phyloP scores from a whole-genome alignment of 2,888 invertebrate genomes.

The Heliconius ismenius region DNA sequence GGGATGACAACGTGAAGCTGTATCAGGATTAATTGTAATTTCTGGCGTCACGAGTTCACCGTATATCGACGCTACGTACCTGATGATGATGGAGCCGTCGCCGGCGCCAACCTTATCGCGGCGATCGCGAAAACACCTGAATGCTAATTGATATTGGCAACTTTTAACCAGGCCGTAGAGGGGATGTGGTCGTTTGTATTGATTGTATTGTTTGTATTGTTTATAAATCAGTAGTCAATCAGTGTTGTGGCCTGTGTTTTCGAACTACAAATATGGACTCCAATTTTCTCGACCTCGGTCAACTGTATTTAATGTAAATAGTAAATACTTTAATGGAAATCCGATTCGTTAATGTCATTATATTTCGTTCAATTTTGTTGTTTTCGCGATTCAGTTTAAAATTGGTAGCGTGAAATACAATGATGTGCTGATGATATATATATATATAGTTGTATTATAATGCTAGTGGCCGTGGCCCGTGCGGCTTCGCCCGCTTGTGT shows the following conservation, averaged over 20 bases:
- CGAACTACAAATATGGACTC: slow-evolving; percentile 18
- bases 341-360: slow-evolving; percentile 2
- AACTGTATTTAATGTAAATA: neutral
- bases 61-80: slow-evolving; percentile 51
- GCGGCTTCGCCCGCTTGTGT: neutral
- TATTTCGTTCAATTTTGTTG: neutral
- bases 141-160: slow-evolving; percentile 60
- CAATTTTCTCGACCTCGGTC: slow-evolving; percentile 22
- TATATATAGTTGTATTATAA: slow-evolving; percentile 3
- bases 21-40: slow-evolving; percentile 44
- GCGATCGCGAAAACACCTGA: slow-evolving; percentile 56
- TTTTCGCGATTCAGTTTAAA: neutral
- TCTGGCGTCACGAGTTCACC: slow-evolving; percentile 33
- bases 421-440: neutral
- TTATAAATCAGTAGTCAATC: slow-evolving; percentile 24
- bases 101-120: slow-evolving; percentile 59
- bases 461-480: no score
- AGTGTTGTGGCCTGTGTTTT: slow-evolving; percentile 14
- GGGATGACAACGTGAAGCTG: neutral
- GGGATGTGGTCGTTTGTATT: slow-evolving; percentile 19
- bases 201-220: slow-evolving; percentile 12
- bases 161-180: slow-evolving; percentile 33
- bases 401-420: neutral
- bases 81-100: slow-evolving; percentile 46
- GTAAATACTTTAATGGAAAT: neutral